A percentile compares a stretch with the other conserved stretches of the same genome.
Evolutionary conservation across 2,888 invertebrate genomes (phyloP).

Genomic region (Tiliacea aurago): DNA sequence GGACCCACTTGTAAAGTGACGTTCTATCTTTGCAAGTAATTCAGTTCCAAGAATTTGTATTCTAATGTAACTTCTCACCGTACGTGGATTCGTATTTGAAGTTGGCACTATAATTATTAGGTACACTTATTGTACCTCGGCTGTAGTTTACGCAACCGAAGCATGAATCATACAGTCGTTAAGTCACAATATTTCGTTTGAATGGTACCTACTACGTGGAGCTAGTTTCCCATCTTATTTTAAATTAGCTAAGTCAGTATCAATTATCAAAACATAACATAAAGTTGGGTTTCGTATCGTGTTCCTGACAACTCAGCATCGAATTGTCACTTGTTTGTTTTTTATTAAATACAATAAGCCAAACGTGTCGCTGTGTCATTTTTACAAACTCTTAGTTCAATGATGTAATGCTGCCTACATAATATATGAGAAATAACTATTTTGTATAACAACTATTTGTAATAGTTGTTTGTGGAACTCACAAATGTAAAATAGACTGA

Average conservation of each 20-base stretch:
- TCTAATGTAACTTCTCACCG: constrained; percentile 30
- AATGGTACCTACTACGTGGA: constrained; percentile 60
- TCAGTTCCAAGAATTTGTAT: constrained; percentile 27
- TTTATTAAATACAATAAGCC: constrained; percentile 47
- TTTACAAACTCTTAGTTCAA: constrained; percentile 12
- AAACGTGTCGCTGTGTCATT: constrained; percentile 47
- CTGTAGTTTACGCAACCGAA: constrained; percentile 73
- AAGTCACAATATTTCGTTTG: constrained; percentile 68
- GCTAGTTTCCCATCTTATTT: constrained; percentile 59
- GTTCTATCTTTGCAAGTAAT: constrained; percentile 29
- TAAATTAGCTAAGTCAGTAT: constrained; percentile 53
- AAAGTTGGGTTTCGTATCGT: constrained; percentile 60
- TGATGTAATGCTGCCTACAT: constrained; percentile 22
- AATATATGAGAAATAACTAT: constrained; percentile 7
- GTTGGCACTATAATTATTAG: constrained; percentile 71
- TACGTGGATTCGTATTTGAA: constrained; percentile 46
- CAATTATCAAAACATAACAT: constrained; percentile 63
- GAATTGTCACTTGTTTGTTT: constrained; percentile 45
- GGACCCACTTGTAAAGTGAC: constrained; percentile 32
- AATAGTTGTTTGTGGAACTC: constrained; percentile 31
- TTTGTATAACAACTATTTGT: constrained; percentile 6
- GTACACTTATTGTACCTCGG: constrained; percentile 66
- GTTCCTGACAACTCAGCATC: constrained; percentile 45
- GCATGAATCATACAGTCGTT: constrained; percentile 74
- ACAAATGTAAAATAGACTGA: constrained; percentile 35